phyloP scores from a whole-genome alignment of 2,797 vertebrate genomes.

The Hemitrygon akajei region DNA sequence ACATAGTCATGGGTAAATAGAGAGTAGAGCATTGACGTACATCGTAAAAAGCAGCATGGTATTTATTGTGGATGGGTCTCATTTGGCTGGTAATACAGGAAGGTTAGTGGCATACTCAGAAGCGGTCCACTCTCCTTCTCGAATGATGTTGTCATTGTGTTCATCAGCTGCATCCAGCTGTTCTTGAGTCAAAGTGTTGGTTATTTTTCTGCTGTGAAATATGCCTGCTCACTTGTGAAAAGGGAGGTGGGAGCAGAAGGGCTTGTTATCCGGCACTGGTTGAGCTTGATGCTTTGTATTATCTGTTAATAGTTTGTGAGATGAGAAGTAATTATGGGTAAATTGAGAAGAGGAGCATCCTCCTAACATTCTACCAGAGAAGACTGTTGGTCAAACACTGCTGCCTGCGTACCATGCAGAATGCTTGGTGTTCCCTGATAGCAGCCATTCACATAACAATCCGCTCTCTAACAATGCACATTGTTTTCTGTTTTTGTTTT shows the following conservation, averaged over 20 bases:
- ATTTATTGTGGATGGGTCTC: neutral
- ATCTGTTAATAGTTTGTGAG: neutral
- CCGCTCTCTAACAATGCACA: neutral
- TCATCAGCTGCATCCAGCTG: neutral
- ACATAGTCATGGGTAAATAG: no score
- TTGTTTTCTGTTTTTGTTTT: neutral
- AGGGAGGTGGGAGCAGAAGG: no score
- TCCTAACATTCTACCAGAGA: neutral
- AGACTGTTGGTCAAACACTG: neutral
- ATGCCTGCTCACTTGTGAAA: neutral
- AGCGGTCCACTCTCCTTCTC: neutral
- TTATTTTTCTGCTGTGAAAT: neutral
- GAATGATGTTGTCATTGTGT: neutral
- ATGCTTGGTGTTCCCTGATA: slow-evolving; percentile 11
- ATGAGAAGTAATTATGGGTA: neutral
- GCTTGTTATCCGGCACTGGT: neutral
- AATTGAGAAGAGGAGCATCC: neutral
- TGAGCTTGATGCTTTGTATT: neutral
- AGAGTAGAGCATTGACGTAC: no score
- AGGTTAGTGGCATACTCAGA: neutral
- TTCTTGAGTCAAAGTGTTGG: neutral
- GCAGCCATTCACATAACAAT: neutral
- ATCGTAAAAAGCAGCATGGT: no score
- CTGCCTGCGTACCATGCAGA: neutral
- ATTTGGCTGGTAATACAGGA: neutral